These are phyloP conservation scores for Agrotis puta DNA, from an alignment of 2,888 invertebrate species.

Conservation along the genomic window DNA sequence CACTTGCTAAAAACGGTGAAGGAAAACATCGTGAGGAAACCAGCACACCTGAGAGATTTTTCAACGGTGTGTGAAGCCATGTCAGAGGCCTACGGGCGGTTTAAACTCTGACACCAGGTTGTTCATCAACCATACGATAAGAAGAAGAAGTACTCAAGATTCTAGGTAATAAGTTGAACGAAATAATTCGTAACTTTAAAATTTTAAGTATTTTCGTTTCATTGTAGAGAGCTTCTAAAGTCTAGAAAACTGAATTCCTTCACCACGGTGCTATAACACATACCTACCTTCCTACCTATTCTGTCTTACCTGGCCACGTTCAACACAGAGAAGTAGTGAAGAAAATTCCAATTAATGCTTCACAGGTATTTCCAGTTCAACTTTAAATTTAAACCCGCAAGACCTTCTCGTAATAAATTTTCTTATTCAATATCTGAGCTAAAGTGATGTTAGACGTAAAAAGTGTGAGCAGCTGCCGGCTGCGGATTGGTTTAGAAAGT, in stretches of 20 bases:
- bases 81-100: no score
- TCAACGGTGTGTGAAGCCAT: no score
- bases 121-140: no score
- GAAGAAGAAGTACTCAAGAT: neutral
- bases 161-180: neutral
- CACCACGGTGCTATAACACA: constrained; percentile 12
- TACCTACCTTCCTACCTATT: neutral
- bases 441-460: constrained; percentile 64
- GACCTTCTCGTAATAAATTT: constrained; percentile 55
- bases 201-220: neutral
- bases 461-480: constrained; percentile 74
- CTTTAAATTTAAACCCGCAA: constrained; percentile 55
- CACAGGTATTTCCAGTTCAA: constrained; percentile 42
- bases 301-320: constrained; percentile 13
- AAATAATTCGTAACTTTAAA: neutral
- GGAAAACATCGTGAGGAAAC: no score
- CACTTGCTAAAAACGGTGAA: no score
- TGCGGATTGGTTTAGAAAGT: constrained; percentile 76
- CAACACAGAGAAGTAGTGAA: constrained; percentile 6
- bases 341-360: constrained; percentile 52
- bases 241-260: constrained; percentile 18
- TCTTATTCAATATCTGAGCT: constrained; percentile 62
- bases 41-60: no score
- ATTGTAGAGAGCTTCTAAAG: neutral
- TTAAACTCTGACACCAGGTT: no score